phyloP scores from a whole-genome alignment of 2,113 vertebrate species.

The Heptranchias perlo region DNA sequence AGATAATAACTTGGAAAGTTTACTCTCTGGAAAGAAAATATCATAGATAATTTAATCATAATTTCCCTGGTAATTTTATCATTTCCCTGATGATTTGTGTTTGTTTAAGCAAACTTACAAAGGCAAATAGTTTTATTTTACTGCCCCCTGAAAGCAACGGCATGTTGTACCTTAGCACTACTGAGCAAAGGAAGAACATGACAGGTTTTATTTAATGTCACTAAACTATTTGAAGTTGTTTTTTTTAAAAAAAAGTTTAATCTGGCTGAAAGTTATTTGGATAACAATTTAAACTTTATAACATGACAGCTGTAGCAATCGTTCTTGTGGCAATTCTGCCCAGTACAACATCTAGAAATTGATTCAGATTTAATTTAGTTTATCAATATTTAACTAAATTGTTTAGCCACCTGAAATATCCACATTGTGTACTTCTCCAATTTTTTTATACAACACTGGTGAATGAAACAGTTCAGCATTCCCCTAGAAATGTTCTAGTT shows the following conservation, averaged over 20 bases:
- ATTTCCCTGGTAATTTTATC: background rate
- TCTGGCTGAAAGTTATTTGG: background rate
- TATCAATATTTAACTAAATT: background rate
- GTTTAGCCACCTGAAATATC: background rate
- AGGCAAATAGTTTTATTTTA: background rate
- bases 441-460: background rate
- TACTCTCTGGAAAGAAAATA: background rate
- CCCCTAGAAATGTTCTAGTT: background rate
- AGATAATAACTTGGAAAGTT: background rate
- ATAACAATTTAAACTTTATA: background rate
- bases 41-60: background rate
- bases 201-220: background rate
- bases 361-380: background rate
- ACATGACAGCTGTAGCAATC: background rate
- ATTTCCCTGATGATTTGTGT: constrained; percentile 4
- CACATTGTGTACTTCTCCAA: background rate
- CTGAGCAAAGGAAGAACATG: background rate
- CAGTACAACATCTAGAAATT: background rate
- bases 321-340: background rate
- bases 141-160: background rate
- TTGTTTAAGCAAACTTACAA: background rate
- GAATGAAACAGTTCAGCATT: background rate
- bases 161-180: background rate
- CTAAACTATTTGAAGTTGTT: background rate
- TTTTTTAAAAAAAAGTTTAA: background rate